Evolutionary conservation across 1,140 invertebrate genomes (phyloP).

Genomic region (Hestina assimilis): DNA sequence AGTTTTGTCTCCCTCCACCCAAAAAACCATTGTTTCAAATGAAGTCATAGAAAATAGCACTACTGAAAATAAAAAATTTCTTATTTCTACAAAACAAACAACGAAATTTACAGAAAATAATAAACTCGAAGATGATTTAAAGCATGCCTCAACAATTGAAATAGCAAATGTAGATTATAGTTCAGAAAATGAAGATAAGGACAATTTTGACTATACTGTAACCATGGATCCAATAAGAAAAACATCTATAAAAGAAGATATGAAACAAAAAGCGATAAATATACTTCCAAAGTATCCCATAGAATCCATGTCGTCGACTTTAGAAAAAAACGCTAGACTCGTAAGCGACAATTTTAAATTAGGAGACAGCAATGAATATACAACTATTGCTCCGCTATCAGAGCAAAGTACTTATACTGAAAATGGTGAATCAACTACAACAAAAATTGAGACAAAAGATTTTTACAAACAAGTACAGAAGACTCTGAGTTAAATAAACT

Average conservation of each 20-base stretch:
- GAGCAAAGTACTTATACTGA: background rate
- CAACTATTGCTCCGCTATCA: background rate
- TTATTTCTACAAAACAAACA: background rate
- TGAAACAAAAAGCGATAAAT: constrained; percentile 11
- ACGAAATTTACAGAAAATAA: background rate
- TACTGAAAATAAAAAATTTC: background rate
- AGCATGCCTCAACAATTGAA: constrained; percentile 44
- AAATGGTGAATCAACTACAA: constrained; percentile 1
- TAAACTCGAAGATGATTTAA: constrained; percentile 31
- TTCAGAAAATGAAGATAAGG: constrained; percentile 20
- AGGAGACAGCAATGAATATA: background rate
- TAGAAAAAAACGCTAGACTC: constrained; percentile 19
- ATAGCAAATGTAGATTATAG: constrained; percentile 28
- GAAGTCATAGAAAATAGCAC: background rate
- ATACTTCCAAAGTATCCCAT: constrained; percentile 19
- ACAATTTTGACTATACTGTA: constrained; percentile 26
- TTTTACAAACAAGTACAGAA: background rate
- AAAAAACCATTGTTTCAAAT: too few species aligned
- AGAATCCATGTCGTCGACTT: constrained; percentile 35
- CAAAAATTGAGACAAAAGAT: background rate
- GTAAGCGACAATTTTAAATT: background rate
- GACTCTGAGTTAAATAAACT: too few species aligned
- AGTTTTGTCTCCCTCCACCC: too few species aligned
- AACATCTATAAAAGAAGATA: constrained; percentile 4
- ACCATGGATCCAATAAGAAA: constrained; percentile 29